phyloP scores from a whole-genome alignment of 2,888 invertebrate genomes.

The Hetaerina titia region DNA sequence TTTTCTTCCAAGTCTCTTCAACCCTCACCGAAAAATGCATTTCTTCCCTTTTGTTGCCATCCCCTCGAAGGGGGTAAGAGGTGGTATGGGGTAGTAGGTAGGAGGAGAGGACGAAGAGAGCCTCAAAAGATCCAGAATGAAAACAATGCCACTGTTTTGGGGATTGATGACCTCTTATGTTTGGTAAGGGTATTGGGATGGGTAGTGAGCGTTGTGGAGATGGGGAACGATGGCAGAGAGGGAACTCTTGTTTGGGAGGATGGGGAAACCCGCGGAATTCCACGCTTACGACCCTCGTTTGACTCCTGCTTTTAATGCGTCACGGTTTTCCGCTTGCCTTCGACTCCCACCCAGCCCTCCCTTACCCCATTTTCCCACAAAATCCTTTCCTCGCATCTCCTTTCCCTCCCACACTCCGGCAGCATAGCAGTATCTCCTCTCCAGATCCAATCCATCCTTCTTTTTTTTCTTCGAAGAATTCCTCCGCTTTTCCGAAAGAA shows the following conservation, averaged over 20 bases:
- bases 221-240: neutral
- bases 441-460: no score
- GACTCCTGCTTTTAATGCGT: constrained; percentile 23
- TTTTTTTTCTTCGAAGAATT: neutral
- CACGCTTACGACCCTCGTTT: constrained; percentile 1
- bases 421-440: neutral
- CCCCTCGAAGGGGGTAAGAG: neutral
- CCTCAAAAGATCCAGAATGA: constrained; percentile 42
- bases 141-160: constrained; percentile 64
- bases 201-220: neutral
- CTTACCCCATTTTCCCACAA: neutral
- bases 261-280: neutral
- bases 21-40: no score
- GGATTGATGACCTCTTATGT: constrained; percentile 54
- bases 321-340: neutral
- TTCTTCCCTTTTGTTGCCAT: neutral
- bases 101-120: neutral
- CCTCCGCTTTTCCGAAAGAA: neutral
- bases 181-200: neutral
- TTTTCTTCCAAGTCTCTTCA: neutral
- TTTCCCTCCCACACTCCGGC: neutral
- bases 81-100: neutral
- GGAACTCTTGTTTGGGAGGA: neutral
- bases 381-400: neutral
- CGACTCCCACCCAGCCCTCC: no score